Percentiles rank a stretch among this genome's conserved stretches.
Conservation (phyloP, 2,888 invertebrate species). For the Cosmia pyralina region DNA sequence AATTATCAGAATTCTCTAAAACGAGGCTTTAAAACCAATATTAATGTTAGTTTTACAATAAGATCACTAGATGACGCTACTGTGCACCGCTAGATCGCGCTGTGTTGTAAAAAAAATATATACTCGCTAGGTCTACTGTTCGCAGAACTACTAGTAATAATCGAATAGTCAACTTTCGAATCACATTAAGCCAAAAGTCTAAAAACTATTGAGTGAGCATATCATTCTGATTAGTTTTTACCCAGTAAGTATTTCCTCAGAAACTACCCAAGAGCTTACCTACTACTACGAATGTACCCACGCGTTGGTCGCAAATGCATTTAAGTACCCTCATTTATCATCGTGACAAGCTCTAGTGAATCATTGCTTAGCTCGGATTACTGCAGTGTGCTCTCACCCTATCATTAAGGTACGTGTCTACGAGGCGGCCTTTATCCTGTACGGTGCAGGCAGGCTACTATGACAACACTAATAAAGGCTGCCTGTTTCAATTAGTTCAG, state of each 20-base stretch:
- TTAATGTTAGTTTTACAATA: no score
- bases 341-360: constrained; percentile 47
- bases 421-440: background rate
- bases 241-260: constrained; percentile 1
- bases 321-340: constrained; percentile 41
- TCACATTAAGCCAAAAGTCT: background rate
- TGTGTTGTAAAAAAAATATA: no score
- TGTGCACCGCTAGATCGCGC: no score
- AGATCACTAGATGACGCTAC: no score
- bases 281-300: constrained; percentile 6
- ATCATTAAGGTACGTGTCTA: constrained; percentile 23
- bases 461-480: no score
- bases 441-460: background rate
- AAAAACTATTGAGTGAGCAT: background rate
- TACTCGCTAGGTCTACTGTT: no score
- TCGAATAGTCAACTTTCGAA: background rate
- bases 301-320: constrained; percentile 38
- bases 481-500: no score
- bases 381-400: constrained; percentile 31
- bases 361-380: constrained; percentile 48
- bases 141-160: background rate
- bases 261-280: background rate
- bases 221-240: background rate
- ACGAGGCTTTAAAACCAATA: no score
- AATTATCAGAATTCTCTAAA: no score